Evolutionary conservation across 2,113 vertebrate species (phyloP).

Genomic region (Glaucomys volans): DNA sequence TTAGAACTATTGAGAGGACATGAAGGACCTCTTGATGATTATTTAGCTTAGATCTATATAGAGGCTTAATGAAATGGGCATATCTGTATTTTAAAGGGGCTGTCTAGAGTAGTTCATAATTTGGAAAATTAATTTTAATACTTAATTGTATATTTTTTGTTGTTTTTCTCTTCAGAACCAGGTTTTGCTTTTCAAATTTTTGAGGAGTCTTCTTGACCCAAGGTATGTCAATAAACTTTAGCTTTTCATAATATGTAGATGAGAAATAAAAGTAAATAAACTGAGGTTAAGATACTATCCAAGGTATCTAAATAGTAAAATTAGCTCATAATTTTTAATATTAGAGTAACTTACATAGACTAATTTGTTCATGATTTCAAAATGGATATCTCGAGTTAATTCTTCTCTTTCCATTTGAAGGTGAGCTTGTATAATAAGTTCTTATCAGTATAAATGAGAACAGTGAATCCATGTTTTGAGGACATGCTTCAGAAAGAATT

Average conservation of each 20-base stretch:
- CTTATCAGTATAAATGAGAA: neutral
- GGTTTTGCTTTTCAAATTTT: constrained; percentile 92
- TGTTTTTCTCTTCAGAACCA: constrained; percentile 87
- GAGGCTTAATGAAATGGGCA: neutral
- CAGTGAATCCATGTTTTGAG: neutral
- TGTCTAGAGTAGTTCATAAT: neutral
- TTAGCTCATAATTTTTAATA: constrained; percentile 40
- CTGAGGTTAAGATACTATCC: constrained; percentile 4
- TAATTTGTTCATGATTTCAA: neutral
- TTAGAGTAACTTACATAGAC: neutral
- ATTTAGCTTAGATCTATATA: neutral
- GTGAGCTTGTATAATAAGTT: neutral
- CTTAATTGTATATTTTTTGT: constrained; percentile 46
- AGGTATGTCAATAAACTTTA: constrained; percentile 88
- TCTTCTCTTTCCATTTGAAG: neutral
- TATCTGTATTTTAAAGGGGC: neutral
- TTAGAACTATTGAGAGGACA: neutral
- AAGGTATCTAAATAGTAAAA: neutral
- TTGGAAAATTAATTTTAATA: constrained; percentile 59
- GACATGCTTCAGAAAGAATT: neutral
- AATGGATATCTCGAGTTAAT: neutral
- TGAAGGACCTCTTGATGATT: neutral
- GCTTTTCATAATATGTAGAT: constrained; percentile 13
- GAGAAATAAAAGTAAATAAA: constrained; percentile 27
- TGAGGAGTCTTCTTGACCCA: constrained; percentile 92